These are phyloP conservation scores for Tyto alba DNA, from an alignment of 2,113 vertebrate genomes.

Conservation along the genomic window DNA sequence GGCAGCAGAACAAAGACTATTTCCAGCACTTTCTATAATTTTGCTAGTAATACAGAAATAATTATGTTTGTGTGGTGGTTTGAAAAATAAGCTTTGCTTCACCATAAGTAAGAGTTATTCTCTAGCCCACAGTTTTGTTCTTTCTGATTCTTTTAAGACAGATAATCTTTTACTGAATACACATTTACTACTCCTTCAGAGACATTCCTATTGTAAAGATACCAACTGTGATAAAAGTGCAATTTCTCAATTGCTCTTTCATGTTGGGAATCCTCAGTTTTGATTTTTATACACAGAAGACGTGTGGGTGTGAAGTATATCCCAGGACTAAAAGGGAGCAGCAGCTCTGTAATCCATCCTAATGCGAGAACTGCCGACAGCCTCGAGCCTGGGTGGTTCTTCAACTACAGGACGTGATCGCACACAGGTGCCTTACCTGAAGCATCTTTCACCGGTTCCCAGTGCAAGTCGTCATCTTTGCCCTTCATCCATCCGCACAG, in stretches of 20 bases:
- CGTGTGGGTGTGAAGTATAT: not conserved
- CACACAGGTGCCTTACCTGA: constrained; percentile 54
- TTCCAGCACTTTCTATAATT: not conserved
- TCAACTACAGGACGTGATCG: fast-evolving
- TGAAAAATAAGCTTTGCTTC: not conserved
- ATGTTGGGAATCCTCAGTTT: not conserved
- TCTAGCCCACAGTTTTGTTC: not conserved
- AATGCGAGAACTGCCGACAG: not conserved
- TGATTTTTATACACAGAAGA: not conserved
- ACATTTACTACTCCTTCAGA: not conserved
- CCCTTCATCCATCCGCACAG: constrained; percentile 91
- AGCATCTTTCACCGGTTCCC: constrained; percentile 81
- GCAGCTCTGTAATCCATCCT: not conserved
- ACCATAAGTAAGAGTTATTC: not conserved
- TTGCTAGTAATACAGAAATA: not conserved
- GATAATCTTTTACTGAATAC: not conserved
- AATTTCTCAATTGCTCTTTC: not conserved
- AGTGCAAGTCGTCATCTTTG: constrained; percentile 84
- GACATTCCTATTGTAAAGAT: not conserved
- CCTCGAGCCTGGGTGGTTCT: not conserved
- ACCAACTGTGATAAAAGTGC: not conserved
- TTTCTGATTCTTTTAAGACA: not conserved
- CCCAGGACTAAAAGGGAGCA: not conserved
- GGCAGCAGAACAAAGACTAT: not conserved
- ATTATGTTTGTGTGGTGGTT: not conserved